Base-by-base conservation (phyloP, 2,797 vertebrate genomes). In the Megaceryle alcyon region DNA sequence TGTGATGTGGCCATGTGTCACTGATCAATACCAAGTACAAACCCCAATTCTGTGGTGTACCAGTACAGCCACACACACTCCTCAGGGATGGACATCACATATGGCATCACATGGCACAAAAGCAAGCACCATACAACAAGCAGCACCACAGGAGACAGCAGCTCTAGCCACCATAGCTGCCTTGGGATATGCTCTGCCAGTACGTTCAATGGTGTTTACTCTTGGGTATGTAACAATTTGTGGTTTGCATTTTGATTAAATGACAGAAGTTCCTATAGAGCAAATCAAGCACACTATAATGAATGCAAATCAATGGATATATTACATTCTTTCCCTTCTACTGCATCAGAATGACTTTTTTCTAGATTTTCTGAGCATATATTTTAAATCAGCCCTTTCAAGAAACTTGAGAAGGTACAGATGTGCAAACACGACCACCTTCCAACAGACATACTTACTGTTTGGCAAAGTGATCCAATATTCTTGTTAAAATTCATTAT, bases 141-240 rank as follows among this genome's bases (percentile, higher is more conserved):
- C 2, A 7, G 41, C 9, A 10, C 28, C 16, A 2, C 2, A 7
- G 16, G n/a, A 41, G 14, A 66, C 3, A 13, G 31, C 1, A 1
- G 48, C 25, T 76, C 8, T 25, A 29, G 37, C 46, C 66, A 56
- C 17, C 6, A 5, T 2, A 51, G n/a, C 20, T 53, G 17, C 26
- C 46, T 46, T 2, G 0, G 31, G 23, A 78, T 21, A 37, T 11
- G 6, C 37, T 46, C 31, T 56, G 33, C 9, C 10, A 53, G 35
- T 10, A 54, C 5, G 7, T 28, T 78, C 51, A 31, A 3, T 8
- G 33, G 29, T 4, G 8, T 43, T 91, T 53, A 31, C 76, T 56
- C 41, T 25, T 18, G 18, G 29, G 15, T 56, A 14, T 17, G 13
- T 26, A 49, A 44, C 31, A 43, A 82, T 37, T 33, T 53, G 31